Percentiles rank a stretch among this genome's conserved stretches.
phyloP scores from a whole-genome alignment of 2,888 invertebrate species.

The Hirtodrosophila histrioides region DNA sequence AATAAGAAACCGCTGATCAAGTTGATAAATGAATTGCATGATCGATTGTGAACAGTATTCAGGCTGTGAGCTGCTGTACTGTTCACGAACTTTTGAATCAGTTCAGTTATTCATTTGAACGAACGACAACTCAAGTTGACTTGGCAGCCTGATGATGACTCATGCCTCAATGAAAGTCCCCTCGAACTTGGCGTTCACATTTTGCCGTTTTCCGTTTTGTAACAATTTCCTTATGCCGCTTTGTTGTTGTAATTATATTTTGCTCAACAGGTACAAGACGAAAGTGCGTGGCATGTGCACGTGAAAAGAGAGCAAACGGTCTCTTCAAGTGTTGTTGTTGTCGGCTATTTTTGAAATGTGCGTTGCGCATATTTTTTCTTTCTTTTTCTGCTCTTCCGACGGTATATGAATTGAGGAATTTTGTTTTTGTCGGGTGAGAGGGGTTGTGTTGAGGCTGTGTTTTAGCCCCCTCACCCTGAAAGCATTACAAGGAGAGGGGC shows the following conservation, averaged over 20 bases:
- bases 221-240: slow-evolving; percentile 41
- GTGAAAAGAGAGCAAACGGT: slow-evolving; percentile 33
- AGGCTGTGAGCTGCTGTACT: too few relatives aligned
- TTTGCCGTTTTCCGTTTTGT: slow-evolving; percentile 35
- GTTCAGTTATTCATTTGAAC: too few relatives aligned
- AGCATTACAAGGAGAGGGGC: slow-evolving; percentile 14
- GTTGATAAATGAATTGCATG: too few relatives aligned
- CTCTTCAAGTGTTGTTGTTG: slow-evolving; percentile 5
- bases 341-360: slow-evolving; percentile 66
- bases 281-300: slow-evolving; percentile 46
- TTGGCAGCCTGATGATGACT: slow-evolving; percentile 42
- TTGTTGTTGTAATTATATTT: slow-evolving; percentile 58
- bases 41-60: too few relatives aligned
- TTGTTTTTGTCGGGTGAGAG: slow-evolving; percentile 1
- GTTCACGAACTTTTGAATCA: too few relatives aligned
- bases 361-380: slow-evolving; percentile 37
- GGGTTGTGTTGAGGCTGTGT: neutral
- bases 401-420: slow-evolving; percentile 15
- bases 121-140: too few relatives aligned
- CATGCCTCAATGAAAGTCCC: slow-evolving; percentile 50
- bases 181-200: slow-evolving; percentile 46
- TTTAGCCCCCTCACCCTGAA: too few relatives aligned
- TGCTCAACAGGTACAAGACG: slow-evolving; percentile 71
- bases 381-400: slow-evolving; percentile 26
- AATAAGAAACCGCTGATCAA: too few relatives aligned